Conservation (phyloP, 2,113 vertebrate species). For the Motacilla tschutschensis region DNA sequence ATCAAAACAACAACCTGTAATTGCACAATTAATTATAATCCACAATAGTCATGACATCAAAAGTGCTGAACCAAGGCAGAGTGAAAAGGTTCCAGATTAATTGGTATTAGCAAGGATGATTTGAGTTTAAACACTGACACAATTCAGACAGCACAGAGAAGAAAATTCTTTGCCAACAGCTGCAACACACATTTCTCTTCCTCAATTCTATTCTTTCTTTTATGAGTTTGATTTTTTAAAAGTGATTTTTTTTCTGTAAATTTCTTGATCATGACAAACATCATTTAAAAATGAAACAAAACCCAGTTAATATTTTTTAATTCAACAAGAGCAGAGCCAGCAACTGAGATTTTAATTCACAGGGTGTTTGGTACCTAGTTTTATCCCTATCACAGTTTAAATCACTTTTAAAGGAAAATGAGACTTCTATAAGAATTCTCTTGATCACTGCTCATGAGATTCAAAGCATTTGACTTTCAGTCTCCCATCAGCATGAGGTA, state of each 20-base stretch:
- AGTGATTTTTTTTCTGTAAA: background rate
- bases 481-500: background rate
- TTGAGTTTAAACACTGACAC: background rate
- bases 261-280: background rate
- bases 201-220: background rate
- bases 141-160: background rate
- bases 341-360: background rate
- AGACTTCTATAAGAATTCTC: background rate
- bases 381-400: background rate
- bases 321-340: background rate
- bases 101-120: background rate
- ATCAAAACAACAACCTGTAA: conserved; percentile 80
- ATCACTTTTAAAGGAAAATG: background rate
- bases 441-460: background rate
- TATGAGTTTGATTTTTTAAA: background rate
- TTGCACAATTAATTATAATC: conserved; percentile 62
- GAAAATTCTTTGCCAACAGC: background rate
- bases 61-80: conserved; percentile 12
- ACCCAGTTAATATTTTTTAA: background rate
- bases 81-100: background rate
- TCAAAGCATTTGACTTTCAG: background rate
- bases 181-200: background rate
- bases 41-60: conserved; percentile 7
- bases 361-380: background rate
- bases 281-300: background rate